Evolutionary conservation across 2,888 invertebrate genomes (phyloP), one percentile per base, ranked within the genome.

Genomic region (Drosophila anceps): DNA sequence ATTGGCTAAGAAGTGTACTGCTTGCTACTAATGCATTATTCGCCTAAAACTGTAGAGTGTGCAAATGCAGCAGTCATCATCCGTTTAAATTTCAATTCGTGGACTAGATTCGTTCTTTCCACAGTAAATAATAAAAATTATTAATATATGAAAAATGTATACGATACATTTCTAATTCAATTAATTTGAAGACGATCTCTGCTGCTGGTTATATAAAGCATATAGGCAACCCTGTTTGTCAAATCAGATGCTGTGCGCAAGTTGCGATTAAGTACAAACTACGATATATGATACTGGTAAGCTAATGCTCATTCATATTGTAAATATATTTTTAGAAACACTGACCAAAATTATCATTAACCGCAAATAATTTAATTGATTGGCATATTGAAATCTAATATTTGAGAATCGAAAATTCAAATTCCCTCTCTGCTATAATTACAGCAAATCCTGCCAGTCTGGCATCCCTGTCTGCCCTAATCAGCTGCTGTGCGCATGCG

Each of bases 401-500:
- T 37, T 7, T 1, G 37, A 37, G 13, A 33, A 33, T 9, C 12
- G 4, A 15, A 15, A n/a, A 29, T 18, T 7, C 31, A 20, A 10
- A 29, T 31, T 39, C 8, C n/a, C 43, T 44, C 15, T 33, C 31
- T 4, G 4, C 2, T n/a, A n/a, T 9, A 4, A 27, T 20, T 5
- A 13, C 18, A 24, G 41, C 15, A 13, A 53, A 18, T 10, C 10
- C 0, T 31, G 20, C 7, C 65, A 70, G 48, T 50, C 48, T 50
- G 48, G 61, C 77, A 80, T 50, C 80, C 27, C 77, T 79, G 58
- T 9, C 12, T 18, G 12, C 4, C 41, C n/a, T 37, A 61, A 76
- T 59, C 81, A 81, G 72, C 81, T 81, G 81, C 51, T 70, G 53
- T 12, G 82, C 81, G 76, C 77, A 77, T 79, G 79, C 72, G 82